Evolutionary conservation across 2,797 vertebrate species (phyloP).

Genomic region (Dipus sagitta): DNA sequence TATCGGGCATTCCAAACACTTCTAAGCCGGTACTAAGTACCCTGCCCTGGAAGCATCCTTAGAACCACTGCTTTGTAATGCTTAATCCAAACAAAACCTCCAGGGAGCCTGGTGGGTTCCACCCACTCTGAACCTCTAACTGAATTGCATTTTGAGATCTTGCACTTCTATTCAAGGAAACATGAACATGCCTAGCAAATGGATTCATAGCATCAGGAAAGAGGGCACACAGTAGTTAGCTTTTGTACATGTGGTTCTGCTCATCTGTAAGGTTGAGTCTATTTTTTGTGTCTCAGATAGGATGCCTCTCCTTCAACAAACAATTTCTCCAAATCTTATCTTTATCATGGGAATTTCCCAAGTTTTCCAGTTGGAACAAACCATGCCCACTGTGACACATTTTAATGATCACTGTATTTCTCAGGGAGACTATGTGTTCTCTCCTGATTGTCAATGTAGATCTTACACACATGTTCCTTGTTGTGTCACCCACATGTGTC

Average conservation of each 20-base stretch:
- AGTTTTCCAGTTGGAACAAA: not conserved
- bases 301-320: not conserved
- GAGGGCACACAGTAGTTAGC: too few species aligned
- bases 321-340: not conserved
- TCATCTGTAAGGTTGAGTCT: not conserved
- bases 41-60: not conserved
- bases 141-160: not conserved
- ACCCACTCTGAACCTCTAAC: fast-evolving
- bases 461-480: fast-evolving
- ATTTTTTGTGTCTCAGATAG: fast-evolving
- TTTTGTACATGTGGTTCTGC: not conserved
- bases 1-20: not conserved
- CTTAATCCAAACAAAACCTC: not conserved
- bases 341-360: not conserved
- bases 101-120: not conserved
- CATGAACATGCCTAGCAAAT: fast-evolving
- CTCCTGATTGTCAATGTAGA: too few species aligned
- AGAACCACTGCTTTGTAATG: not conserved
- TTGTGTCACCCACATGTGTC: too few species aligned
- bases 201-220: not conserved
- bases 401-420: fast-evolving
- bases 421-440: not conserved
- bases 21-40: too few species aligned
- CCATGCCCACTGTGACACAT: not conserved
- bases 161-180: not conserved